Percentiles rank a stretch among this genome's conserved stretches.
phyloP scores from a whole-genome alignment of 2,113 vertebrate species.

The Poecile atricapillus region DNA sequence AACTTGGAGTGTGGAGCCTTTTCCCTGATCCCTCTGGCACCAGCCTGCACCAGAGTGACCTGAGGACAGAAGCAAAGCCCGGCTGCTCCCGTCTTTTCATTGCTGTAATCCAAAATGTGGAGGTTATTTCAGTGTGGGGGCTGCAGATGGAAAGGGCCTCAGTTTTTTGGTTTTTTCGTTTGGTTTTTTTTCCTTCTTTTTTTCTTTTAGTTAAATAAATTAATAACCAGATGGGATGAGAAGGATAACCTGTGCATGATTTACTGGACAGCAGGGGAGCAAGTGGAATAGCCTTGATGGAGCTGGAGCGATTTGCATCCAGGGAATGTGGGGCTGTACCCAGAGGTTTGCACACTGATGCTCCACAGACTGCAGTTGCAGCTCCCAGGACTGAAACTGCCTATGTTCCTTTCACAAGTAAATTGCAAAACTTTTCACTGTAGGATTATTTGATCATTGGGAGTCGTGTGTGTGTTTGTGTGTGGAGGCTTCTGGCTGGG shows the following conservation, averaged over 20 bases:
- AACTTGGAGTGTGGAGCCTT: slow-evolving; percentile 10
- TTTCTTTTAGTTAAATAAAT: not conserved
- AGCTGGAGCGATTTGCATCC: accelerated
- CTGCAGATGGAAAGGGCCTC: not conserved
- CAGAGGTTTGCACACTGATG: not conserved
- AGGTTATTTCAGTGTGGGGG: not conserved
- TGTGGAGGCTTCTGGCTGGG: not conserved
- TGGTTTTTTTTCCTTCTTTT: too few species aligned
- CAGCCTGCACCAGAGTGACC: slow-evolving; percentile 39
- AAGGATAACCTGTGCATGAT: not conserved
- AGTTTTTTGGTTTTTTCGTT: not conserved
- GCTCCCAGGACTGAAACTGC: accelerated
- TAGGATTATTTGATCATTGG: not conserved
- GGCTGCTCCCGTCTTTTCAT: slow-evolving; percentile 34
- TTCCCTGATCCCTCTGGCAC: slow-evolving; percentile 36
- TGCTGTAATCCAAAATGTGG: slow-evolving; percentile 3
- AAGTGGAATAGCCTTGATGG: not conserved
- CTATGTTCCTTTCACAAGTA: not conserved
- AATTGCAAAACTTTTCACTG: not conserved
- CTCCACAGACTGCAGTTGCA: not conserved
- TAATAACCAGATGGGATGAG: accelerated
- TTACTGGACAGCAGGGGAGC: not conserved
- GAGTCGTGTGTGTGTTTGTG: not conserved
- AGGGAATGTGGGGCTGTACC: not conserved
- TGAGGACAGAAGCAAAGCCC: slow-evolving; percentile 25